phyloP scores from a whole-genome alignment of 2,888 invertebrate species.

The Cephalotes varians region DNA sequence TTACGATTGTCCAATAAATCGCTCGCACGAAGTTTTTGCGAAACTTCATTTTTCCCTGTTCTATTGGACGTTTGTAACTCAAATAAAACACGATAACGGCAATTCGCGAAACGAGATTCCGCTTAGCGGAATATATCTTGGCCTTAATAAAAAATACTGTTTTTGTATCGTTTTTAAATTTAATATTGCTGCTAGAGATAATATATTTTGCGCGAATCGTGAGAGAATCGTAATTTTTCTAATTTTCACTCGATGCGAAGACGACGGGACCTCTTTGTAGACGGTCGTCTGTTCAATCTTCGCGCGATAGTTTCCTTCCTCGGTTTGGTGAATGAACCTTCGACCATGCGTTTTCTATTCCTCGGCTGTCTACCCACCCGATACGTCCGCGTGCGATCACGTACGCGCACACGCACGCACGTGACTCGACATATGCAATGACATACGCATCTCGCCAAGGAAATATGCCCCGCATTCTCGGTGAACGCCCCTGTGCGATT shows the following conservation, averaged over 20 bases:
- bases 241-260: neutral
- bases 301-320: neutral
- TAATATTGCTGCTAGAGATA: neutral
- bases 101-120: neutral
- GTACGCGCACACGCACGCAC: neutral
- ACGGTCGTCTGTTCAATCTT: neutral
- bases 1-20: conserved; percentile 14
- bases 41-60: neutral
- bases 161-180: neutral
- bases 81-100: neutral
- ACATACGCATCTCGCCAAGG: neutral
- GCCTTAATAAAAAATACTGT: neutral
- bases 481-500: neutral
- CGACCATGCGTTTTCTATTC: conserved; percentile 35
- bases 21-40: conserved; percentile 10
- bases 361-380: conserved; percentile 5
- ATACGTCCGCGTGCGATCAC: conserved; percentile 19
- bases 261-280: neutral
- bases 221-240: neutral
- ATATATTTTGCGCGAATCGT: neutral
- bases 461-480: neutral
- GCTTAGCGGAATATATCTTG: neutral
- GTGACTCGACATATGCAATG: conserved; percentile 21
- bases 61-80: neutral
- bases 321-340: conserved; percentile 32